Percentiles rank a stretch among this genome's conserved stretches.
These are phyloP conservation scores for Sebastes trivittatus DNA, from an alignment of 2,797 vertebrate species.

Conservation along the genomic window DNA sequence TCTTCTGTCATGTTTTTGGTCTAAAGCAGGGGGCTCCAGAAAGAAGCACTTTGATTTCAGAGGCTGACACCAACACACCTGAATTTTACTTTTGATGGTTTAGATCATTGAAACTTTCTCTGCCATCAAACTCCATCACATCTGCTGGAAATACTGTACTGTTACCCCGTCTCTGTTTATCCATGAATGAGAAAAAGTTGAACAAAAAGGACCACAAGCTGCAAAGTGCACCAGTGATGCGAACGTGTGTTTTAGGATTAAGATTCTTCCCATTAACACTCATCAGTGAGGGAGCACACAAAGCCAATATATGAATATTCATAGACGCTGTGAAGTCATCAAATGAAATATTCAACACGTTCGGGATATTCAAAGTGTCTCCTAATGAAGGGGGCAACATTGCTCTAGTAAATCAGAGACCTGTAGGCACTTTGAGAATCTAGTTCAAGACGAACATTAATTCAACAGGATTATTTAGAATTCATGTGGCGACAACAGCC, in stretches of 20 bases:
- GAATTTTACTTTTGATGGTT: background rate
- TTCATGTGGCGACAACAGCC: constrained; percentile 39
- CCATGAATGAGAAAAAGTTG: background rate
- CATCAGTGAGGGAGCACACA: constrained; percentile 26
- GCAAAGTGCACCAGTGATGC: background rate
- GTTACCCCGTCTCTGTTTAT: background rate
- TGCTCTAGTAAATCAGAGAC: constrained; percentile 38
- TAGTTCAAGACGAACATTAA: constrained; percentile 59
- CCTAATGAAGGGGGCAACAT: constrained; percentile 44
- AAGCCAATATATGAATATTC: constrained; percentile 57
- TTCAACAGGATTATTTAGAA: constrained; percentile 52
- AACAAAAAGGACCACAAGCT: background rate
- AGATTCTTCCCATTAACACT: constrained; percentile 5
- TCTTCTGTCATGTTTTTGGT: background rate
- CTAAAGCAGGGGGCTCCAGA: background rate
- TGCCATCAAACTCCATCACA: background rate
- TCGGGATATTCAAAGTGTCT: constrained; percentile 42
- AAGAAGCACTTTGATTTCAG: background rate
- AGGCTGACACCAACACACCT: background rate
- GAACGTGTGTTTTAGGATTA: constrained; percentile 11
- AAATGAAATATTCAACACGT: constrained; percentile 62
- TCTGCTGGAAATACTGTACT: background rate
- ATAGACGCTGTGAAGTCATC: constrained; percentile 27
- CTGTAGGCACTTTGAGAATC: constrained; percentile 54
- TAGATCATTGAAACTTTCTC: background rate